phyloP scores from a whole-genome alignment of 2,113 vertebrate species.

The Ciconia stormi region DNA sequence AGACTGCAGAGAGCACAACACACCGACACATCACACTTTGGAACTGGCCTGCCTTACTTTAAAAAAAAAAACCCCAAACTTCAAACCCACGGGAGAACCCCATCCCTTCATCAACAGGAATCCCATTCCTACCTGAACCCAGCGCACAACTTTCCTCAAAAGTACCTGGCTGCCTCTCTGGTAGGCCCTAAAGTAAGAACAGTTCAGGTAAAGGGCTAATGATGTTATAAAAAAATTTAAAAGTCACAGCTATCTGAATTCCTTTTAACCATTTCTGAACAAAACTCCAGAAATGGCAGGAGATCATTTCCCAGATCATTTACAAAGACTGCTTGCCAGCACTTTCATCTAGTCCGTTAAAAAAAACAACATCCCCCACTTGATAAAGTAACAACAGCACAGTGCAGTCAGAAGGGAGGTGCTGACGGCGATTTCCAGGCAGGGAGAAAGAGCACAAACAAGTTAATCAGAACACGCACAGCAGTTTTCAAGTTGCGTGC shows the following conservation, averaged over 20 bases:
- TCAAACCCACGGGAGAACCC: accelerated
- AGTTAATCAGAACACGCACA: neutral
- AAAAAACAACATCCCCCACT: accelerated
- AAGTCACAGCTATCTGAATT: neutral
- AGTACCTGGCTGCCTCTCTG: neutral
- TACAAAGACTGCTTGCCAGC: neutral
- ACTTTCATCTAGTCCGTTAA: no score
- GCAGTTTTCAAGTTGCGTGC: neutral
- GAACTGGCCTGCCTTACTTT: neutral
- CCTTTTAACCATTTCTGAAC: neutral
- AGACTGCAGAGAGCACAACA: neutral
- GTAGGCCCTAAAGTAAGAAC: neutral
- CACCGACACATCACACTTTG: accelerated
- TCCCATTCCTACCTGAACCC: neutral
- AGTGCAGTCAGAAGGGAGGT: accelerated
- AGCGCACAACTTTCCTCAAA: neutral
- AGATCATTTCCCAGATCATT: neutral
- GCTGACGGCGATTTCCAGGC: accelerated
- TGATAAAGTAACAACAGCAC: neutral
- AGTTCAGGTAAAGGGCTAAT: neutral
- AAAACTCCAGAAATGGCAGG: neutral
- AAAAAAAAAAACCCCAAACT: neutral
- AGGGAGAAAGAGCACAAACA: neutral
- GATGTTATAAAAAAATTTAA: neutral
- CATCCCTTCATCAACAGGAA: neutral